Conservation (phyloP, 2,113 vertebrate species). For the Charadrius vociferus region DNA sequence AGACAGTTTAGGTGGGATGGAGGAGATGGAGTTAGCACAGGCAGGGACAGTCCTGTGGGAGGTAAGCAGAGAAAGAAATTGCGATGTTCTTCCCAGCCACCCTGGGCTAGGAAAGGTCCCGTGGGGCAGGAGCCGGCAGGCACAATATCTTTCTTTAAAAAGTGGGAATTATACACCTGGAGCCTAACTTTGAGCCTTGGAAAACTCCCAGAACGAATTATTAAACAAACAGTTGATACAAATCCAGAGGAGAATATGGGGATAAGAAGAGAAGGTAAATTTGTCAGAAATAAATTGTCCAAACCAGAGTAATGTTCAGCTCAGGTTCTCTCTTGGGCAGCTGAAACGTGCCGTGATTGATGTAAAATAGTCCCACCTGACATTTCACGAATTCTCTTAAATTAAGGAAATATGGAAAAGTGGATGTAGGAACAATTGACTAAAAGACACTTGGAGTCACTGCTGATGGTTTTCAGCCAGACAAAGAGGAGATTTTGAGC, state of each 20-base stretch:
- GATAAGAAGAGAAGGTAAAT: not conserved
- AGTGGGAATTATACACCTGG: not conserved
- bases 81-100: not conserved
- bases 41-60: accelerated
- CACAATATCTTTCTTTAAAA: not conserved
- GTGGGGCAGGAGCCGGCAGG: accelerated
- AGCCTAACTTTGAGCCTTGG: not conserved
- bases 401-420: not conserved
- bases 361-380: not conserved
- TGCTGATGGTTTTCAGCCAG: not conserved
- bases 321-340: not conserved
- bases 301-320: not conserved
- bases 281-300: not conserved
- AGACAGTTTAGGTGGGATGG: not conserved
- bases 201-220: not conserved
- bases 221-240: not conserved
- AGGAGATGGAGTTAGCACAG: not conserved
- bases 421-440: not conserved
- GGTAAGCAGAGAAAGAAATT: not conserved
- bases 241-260: not conserved
- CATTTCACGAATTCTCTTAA: not conserved
- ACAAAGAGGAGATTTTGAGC: not conserved
- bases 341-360: not conserved
- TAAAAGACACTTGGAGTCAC: not conserved
- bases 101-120: not conserved